These are phyloP conservation scores for Drosophila nannoptera DNA, from an alignment of 1,140 invertebrate genomes.

Conservation along the genomic window DNA sequence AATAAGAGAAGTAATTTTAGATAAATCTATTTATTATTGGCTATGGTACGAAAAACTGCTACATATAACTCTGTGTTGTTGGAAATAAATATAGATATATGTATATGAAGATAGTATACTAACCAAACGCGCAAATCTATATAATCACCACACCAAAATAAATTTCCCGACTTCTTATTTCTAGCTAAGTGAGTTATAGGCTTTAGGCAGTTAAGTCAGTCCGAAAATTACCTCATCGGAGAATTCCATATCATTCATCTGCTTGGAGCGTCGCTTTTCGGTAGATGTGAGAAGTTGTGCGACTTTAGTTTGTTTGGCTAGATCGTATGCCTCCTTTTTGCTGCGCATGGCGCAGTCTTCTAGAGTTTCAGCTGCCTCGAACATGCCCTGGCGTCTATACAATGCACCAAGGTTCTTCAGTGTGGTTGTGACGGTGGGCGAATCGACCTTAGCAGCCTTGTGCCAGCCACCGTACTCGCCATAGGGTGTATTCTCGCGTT, in stretches of 20 bases:
- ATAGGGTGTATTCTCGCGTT: constrained; percentile 93
- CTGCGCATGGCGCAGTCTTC: constrained; percentile 98
- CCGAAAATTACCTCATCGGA: constrained; percentile 64
- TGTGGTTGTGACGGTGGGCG: constrained; percentile 97
- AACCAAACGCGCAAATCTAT: background rate
- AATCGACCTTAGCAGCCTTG: constrained; percentile 99
- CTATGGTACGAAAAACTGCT: background rate
- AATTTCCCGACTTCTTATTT: background rate
- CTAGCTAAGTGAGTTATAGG: background rate
- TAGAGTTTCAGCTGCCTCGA: constrained; percentile 98
- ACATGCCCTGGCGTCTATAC: constrained; percentile 98
- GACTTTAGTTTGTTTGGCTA: constrained; percentile 93
- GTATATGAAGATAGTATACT: background rate
- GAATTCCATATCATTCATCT: constrained; percentile 72
- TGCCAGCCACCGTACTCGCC: constrained; percentile 98
- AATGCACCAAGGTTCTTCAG: constrained; percentile 98
- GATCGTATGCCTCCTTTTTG: constrained; percentile 94
- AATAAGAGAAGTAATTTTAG: background rate
- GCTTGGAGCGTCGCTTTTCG: constrained; percentile 75
- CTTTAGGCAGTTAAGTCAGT: background rate
- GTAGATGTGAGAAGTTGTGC: constrained; percentile 83
- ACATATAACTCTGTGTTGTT: constrained; percentile 2
- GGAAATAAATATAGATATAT: background rate
- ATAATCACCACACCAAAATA: background rate
- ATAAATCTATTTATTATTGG: no score